Conservation (phyloP, 2,113 vertebrate species). For the Seriola aureovittata region DNA sequence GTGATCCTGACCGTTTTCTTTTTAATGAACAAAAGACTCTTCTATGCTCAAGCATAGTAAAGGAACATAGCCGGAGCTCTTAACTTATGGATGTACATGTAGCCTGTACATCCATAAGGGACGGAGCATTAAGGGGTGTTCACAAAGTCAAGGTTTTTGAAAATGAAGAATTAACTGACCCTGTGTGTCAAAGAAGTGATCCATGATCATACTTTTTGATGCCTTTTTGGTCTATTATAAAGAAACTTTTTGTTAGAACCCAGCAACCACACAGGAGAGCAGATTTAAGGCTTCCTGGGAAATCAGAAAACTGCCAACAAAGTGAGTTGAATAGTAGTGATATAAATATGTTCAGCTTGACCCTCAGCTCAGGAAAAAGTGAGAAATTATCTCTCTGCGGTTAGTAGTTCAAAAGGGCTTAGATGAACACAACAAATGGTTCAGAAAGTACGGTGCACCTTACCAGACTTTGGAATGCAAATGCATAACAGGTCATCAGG, state of each 20-base stretch:
- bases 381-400: constrained; percentile 6
- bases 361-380: constrained; percentile 10
- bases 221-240: neutral
- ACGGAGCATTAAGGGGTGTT: neutral
- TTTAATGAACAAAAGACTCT: constrained; percentile 46
- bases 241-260: neutral
- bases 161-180: neutral
- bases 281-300: neutral
- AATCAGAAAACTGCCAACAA: constrained; percentile 10
- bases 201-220: neutral
- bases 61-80: neutral
- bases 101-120: constrained; percentile 14
- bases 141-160: neutral
- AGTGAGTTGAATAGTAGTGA: neutral
- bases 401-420: constrained; percentile 15
- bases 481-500: constrained; percentile 55
- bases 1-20: constrained; percentile 47
- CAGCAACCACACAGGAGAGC: neutral
- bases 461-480: constrained; percentile 56
- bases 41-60: neutral
- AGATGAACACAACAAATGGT: constrained; percentile 36
- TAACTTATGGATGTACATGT: neutral
- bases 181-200: neutral
- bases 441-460: constrained; percentile 39
- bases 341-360: neutral